Evolutionary conservation across 2,888 invertebrate genomes (phyloP), one percentile per base, ranked within the genome.

Genomic region (Drosophila ochracea): DNA sequence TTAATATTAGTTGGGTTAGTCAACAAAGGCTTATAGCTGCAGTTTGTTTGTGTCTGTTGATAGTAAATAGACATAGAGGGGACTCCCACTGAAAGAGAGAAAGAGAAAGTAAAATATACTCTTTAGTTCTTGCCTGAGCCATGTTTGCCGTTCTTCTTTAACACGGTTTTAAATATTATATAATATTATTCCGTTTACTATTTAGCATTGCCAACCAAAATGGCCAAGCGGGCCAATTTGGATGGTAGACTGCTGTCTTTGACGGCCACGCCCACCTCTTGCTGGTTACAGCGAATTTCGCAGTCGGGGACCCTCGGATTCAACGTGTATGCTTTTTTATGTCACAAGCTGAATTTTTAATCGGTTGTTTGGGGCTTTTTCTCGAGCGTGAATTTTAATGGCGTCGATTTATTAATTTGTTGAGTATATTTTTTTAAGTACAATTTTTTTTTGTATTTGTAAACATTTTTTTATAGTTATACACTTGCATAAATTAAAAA

Each of bases 1-100:
- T 71, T 37, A 28, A 52, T 53, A 64, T 52, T 80, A 76, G 61
- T 37, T n/a, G 11, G 49, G 25, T 61, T 28, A 33, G 53, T 67
- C 53, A 73, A 68, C 35, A 68, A 59, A 53, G 19, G 39, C 54
- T 68, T 73, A 58, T 68, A 47, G 16, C 9, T 55, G 37, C 33
- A 41, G 54, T 39, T 58, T 62, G 31, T 35, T 67, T 59, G 43
- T 53, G 43, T 66, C 47, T 19, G 41, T 57, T 57, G 16, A 66
- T 57, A 30, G 41, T 16, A 57, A 57, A 57, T n/a, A 35, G 3
- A 37, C 35, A 63, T 43, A 37, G 9, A 11, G 5, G 13, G 10
- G 31, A 16, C 21, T 25, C 16, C 4, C 28, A 33, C 11, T 21
- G 11, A 43, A 11, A 13, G 3, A 25, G 11, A 43, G 37, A 33